A percentile compares a stretch with the other conserved stretches of the same genome.
These are phyloP conservation scores for Philopotamus ludificatus DNA, from an alignment of 1,140 invertebrate species.

Conservation along the genomic window DNA sequence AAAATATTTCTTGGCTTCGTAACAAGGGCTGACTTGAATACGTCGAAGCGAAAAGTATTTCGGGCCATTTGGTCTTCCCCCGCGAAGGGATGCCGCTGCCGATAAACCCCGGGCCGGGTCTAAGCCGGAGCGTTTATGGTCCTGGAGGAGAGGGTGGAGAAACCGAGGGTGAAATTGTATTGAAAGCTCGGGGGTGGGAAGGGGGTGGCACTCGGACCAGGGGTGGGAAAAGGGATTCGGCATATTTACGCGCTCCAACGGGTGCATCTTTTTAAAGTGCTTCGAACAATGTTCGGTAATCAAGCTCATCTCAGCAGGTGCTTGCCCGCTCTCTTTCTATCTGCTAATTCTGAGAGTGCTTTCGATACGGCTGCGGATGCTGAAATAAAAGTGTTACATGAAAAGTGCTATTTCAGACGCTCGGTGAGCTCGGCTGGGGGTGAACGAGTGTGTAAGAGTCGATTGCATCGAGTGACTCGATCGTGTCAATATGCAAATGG, in stretches of 20 bases:
- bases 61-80: constrained; percentile 34
- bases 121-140: constrained; percentile 28
- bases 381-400: constrained; percentile 2
- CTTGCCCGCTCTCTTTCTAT: constrained; percentile 16
- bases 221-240: constrained; percentile 9
- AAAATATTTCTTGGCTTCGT: constrained; percentile 32
- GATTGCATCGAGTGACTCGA: too few relatives aligned
- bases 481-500: too few relatives aligned
- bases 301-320: constrained; percentile 39
- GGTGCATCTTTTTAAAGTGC: constrained; percentile 40
- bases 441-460: too few relatives aligned
- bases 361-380: constrained; percentile 1
- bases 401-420: background rate
- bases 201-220: background rate
- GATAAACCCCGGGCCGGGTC: constrained; percentile 33
- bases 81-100: constrained; percentile 16
- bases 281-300: constrained; percentile 40
- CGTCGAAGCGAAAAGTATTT: constrained; percentile 41
- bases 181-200: background rate
- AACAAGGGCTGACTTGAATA: constrained; percentile 30
- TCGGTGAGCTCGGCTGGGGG: too few relatives aligned
- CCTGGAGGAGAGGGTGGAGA: constrained; percentile 1
- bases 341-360: constrained; percentile 10
- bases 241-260: constrained; percentile 27
- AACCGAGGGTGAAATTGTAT: constrained; percentile 27